Conservation (phyloP, 30 jellyfish, hydroid and myxozoan genomes). For the Aurelia aurita complex sp. Pacific region DNA sequence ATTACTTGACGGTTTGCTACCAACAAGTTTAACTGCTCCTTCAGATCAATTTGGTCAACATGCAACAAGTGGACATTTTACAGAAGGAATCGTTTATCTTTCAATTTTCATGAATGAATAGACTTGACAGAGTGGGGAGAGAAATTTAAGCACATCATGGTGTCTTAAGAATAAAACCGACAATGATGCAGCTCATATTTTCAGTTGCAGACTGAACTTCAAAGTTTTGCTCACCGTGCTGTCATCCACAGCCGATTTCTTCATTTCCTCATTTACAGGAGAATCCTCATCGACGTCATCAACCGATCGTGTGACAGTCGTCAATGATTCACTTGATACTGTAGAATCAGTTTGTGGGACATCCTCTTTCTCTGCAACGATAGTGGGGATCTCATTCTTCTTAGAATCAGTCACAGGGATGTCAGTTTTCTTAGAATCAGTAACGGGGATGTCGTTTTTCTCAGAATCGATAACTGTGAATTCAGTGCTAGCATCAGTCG, state of each 20-base stretch:
- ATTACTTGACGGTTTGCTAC: too few species aligned
- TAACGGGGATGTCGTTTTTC: neutral
- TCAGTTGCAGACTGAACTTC: too few species aligned
- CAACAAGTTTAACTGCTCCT: too few species aligned
- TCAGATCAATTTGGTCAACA: too few species aligned
- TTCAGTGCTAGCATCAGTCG: neutral
- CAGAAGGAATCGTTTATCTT: too few species aligned
- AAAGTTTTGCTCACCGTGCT: neutral
- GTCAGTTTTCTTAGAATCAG: neutral
- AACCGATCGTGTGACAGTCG: conserved; percentile 44
- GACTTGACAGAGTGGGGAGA: too few species aligned
- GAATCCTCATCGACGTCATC: conserved; percentile 46
- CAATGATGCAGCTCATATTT: too few species aligned
- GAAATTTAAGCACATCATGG: too few species aligned
- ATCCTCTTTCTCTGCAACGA: neutral
- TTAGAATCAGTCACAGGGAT: neutral
- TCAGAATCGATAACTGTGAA: neutral
- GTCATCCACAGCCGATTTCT: conserved; percentile 9
- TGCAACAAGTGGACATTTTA: too few species aligned
- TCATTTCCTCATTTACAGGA: neutral
- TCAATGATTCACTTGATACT: conserved; percentile 1
- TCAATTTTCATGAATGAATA: too few species aligned
- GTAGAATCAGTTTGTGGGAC: conserved; percentile 7
- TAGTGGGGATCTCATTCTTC: conserved; percentile 3
- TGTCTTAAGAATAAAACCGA: too few species aligned